Conservation (phyloP, 2,113 vertebrate genomes). For the Chlorodrepanis virens region DNA sequence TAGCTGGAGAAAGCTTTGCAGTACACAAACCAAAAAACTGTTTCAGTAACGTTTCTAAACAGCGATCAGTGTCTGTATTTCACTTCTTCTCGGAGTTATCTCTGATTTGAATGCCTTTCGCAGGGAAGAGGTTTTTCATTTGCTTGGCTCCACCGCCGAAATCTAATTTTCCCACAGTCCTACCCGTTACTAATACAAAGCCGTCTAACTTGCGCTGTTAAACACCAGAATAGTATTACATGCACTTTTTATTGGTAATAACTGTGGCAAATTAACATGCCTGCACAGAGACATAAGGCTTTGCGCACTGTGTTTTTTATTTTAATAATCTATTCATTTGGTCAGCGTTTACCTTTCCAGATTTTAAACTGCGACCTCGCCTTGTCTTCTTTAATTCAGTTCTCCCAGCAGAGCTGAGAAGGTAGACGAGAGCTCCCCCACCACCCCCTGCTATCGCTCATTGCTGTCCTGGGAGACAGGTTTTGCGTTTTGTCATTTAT, state of each 20-base stretch:
- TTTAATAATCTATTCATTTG: constrained; percentile 27
- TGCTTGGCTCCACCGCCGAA: constrained; percentile 15
- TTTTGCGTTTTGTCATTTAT: not conserved
- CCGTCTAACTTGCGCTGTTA: constrained; percentile 57
- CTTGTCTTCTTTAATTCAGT: not conserved
- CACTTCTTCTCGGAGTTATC: not conserved
- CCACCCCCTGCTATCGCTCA: not conserved
- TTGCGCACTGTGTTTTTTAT: not conserved
- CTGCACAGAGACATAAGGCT: constrained; percentile 34
- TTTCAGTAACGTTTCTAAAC: not conserved
- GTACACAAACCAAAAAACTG: not conserved
- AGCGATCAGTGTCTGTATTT: not conserved
- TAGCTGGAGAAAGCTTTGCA: not conserved
- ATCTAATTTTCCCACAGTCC: constrained; percentile 35
- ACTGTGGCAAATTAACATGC: constrained; percentile 69
- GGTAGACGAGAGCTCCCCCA: not conserved
- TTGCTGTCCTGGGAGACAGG: not conserved
- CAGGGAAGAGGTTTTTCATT: not conserved
- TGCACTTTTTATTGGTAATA: constrained; percentile 65
- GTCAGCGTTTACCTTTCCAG: not conserved
- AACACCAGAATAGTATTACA: constrained; percentile 38
- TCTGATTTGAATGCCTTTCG: not conserved
- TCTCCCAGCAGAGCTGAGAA: not conserved
- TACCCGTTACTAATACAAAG: constrained; percentile 63
- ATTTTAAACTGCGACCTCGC: constrained; percentile 16